A percentile compares a stretch with the other conserved stretches of the same genome.
Conservation (phyloP, 2,797 vertebrate species). For the Ptychadena robeensis region DNA sequence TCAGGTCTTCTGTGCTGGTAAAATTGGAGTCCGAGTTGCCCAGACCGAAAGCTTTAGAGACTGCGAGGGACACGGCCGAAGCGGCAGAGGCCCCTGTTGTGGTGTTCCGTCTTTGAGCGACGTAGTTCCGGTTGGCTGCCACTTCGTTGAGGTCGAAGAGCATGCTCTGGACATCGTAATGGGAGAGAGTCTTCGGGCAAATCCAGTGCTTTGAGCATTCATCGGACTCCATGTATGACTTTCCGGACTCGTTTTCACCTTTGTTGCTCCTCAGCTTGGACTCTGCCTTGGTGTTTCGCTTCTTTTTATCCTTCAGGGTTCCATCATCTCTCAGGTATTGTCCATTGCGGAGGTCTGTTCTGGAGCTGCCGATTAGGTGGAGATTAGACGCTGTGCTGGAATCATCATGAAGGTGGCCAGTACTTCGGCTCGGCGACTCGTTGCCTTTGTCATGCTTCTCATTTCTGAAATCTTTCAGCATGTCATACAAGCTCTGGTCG, state of each 20-base stretch:
- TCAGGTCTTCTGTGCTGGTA: constrained; percentile 85
- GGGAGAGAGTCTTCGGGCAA: constrained; percentile 87
- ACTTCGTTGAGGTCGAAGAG: constrained; percentile 88
- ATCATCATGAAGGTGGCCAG: constrained; percentile 74
- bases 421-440: constrained; percentile 67
- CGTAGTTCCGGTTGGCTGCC: constrained; percentile 74
- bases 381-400: constrained; percentile 51
- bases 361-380: constrained; percentile 51
- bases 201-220: constrained; percentile 80
- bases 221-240: constrained; percentile 67
- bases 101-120: constrained; percentile 85
- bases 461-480: constrained; percentile 87
- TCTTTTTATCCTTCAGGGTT: constrained; percentile 74
- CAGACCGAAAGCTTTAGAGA: constrained; percentile 70
- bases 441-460: constrained; percentile 78
- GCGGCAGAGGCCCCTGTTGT: constrained; percentile 91
- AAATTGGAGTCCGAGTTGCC: constrained; percentile 77
- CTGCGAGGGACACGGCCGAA: constrained; percentile 74
- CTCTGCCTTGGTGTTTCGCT: constrained; percentile 73
- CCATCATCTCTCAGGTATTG: constrained; percentile 60
- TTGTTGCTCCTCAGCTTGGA: constrained; percentile 78
- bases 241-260: constrained; percentile 73
- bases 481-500: constrained; percentile 90
- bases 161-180: constrained; percentile 91
- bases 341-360: constrained; percentile 56